Evolutionary conservation across 1,140 invertebrate species (phyloP).

Genomic region (Nymphalis io): DNA sequence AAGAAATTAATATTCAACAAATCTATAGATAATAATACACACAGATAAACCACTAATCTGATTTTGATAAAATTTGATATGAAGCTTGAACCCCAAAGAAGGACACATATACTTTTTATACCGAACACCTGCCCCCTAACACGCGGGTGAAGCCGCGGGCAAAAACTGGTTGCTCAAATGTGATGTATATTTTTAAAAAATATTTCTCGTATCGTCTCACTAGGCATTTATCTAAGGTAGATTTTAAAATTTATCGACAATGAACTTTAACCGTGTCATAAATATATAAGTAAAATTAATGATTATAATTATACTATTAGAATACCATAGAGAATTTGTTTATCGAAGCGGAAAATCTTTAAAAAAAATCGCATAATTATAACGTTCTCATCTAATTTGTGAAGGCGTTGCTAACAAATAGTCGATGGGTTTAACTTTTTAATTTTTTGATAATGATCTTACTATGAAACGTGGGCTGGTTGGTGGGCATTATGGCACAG

Average conservation of each 20-base stretch:
- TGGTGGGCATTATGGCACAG: conserved; percentile 20
- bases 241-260: not conserved
- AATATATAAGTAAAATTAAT: not conserved
- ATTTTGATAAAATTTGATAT: too few species aligned
- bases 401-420: conserved; percentile 65
- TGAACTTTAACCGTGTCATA: not conserved
- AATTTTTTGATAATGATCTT: conserved; percentile 70
- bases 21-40: too few species aligned
- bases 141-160: too few species aligned
- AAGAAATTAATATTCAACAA: too few species aligned
- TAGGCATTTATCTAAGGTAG: too few species aligned
- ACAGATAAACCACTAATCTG: too few species aligned
- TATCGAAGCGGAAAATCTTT: conserved; percentile 24
- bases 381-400: conserved; percentile 37
- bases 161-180: too few species aligned
- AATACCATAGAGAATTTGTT: conserved; percentile 15
- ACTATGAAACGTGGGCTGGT: conserved; percentile 38
- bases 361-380: conserved; percentile 42
- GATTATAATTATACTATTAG: conserved; percentile 7
- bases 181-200: too few species aligned
- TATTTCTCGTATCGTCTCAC: too few species aligned
- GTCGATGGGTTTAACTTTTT: conserved; percentile 63
- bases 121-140: too few species aligned
- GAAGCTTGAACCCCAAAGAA: too few species aligned
- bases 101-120: too few species aligned